Conservation (phyloP, 23 tunicate genomes). For the Halocynthia roretzi region DNA sequence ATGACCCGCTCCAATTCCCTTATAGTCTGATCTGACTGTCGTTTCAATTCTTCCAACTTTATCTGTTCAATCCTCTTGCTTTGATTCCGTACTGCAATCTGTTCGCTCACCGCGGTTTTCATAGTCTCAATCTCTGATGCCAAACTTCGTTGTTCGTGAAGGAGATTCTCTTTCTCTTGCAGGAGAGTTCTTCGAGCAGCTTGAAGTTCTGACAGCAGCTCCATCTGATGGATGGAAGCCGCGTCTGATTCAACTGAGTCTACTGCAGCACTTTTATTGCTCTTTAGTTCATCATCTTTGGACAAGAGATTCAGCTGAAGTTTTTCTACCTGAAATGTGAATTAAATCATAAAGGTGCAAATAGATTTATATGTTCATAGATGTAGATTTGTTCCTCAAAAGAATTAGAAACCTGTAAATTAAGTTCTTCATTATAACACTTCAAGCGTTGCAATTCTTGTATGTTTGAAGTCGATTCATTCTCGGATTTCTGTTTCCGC, state of each 20-base stretch:
- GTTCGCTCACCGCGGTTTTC: background rate
- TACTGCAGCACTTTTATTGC: too few relatives aligned
- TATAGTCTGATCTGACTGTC: background rate
- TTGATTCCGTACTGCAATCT: background rate
- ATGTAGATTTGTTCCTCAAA: too few relatives aligned
- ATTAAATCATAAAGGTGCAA: too few relatives aligned
- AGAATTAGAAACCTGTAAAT: too few relatives aligned
- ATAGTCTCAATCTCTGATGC: background rate
- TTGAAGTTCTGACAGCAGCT: slow-evolving; percentile 21
- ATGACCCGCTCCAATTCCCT: background rate
- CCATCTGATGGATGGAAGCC: slow-evolving; percentile 3
- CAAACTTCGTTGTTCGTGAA: background rate
- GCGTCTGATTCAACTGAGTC: background rate
- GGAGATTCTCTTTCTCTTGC: slow-evolving; percentile 4
- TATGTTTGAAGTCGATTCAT: too few relatives aligned
- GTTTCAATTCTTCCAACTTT: background rate
- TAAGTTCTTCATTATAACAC: too few relatives aligned
- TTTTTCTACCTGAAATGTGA: too few relatives aligned
- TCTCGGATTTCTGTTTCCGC: too few relatives aligned
- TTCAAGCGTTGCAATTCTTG: too few relatives aligned
- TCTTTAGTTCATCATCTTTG: too few relatives aligned
- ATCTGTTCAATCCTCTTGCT: background rate
- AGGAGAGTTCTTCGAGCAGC: slow-evolving; percentile 13
- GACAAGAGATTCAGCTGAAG: too few relatives aligned
- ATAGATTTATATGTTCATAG: too few relatives aligned